phyloP scores from a whole-genome alignment of 2,888 invertebrate genomes.

The Conomelus anceps region DNA sequence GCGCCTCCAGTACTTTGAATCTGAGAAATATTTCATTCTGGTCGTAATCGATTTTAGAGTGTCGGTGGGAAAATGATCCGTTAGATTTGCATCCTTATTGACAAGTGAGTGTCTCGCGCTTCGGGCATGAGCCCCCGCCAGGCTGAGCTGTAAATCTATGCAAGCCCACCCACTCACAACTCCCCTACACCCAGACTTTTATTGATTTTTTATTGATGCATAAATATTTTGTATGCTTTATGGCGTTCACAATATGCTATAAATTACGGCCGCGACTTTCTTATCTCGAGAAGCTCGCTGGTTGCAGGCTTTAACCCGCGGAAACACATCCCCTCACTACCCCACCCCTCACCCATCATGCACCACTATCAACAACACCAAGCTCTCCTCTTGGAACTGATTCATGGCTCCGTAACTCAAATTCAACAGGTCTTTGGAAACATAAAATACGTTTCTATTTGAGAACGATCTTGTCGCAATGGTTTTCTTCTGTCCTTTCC shows the following conservation, averaged over 20 bases:
- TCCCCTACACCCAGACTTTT: not conserved
- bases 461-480: not conserved
- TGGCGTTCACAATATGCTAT: conserved; percentile 7
- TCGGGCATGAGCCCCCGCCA: not conserved
- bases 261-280: conserved; percentile 2
- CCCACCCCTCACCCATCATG: not conserved
- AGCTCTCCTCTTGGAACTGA: not conserved
- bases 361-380: not conserved
- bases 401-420: not conserved
- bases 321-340: not conserved
- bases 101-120: not conserved
- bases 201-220: conserved; percentile 12
- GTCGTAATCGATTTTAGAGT: not conserved
- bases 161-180: not conserved
- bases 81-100: not conserved
- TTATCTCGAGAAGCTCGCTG: not conserved
- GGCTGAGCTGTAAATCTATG: not conserved
- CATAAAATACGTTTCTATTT: not conserved
- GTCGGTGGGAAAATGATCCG: not conserved
- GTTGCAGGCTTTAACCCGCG: not conserved
- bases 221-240: conserved; percentile 12
- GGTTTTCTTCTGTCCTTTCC: not conserved
- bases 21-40: not conserved
- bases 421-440: not conserved
- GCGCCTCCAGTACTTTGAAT: not conserved